phyloP scores from a whole-genome alignment of 2,113 vertebrate genomes.

The Seriola aureovittata region DNA sequence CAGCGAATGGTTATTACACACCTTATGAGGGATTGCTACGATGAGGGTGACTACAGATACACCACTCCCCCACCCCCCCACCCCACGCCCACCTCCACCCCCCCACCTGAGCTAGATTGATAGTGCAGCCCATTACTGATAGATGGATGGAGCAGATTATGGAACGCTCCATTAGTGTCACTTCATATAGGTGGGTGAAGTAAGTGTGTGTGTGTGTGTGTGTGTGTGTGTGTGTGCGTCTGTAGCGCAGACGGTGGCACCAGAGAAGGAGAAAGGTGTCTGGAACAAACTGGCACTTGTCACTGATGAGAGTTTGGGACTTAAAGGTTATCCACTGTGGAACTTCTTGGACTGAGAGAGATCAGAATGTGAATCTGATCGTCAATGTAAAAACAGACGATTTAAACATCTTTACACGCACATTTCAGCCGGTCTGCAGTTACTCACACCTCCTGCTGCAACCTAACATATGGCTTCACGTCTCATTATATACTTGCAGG shows the following conservation, averaged over 20 bases:
- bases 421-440: not conserved
- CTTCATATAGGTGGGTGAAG: slow-evolving; percentile 67
- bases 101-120: slow-evolving; percentile 61
- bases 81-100: not conserved
- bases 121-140: slow-evolving; percentile 74
- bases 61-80: slow-evolving; percentile 3
- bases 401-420: slow-evolving; percentile 14
- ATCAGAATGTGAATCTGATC: slow-evolving; percentile 25
- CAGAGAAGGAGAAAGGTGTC: slow-evolving; percentile 39
- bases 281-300: slow-evolving; percentile 47
- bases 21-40: slow-evolving; percentile 66
- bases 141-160: slow-evolving; percentile 79
- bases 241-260: slow-evolving; percentile 10
- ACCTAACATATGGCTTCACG: not conserved
- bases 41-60: slow-evolving; percentile 58
- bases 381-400: not conserved
- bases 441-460: not conserved
- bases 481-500: not conserved
- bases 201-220: slow-evolving; percentile 27
- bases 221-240: slow-evolving; percentile 18
- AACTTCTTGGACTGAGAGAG: not conserved
- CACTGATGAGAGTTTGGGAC: slow-evolving; percentile 9
- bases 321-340: slow-evolving; percentile 44
- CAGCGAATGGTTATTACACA: slow-evolving; percentile 70
- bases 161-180: slow-evolving; percentile 79